Evolutionary conservation across 2,888 invertebrate genomes (phyloP).

Genomic region (Limnephilus marmoratus): DNA sequence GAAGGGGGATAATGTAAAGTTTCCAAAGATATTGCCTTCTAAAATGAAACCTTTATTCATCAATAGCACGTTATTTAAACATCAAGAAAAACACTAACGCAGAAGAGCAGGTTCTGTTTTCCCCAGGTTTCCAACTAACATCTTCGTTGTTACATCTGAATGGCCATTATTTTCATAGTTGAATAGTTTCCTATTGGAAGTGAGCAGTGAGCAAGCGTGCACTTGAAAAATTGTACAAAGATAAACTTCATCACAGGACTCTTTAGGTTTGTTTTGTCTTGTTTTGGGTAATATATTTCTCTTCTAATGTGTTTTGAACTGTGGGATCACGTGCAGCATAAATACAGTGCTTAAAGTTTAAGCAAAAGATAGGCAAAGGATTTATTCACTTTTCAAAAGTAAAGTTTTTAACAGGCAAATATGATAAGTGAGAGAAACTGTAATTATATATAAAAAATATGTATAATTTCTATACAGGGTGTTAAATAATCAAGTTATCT

Average conservation of each 20-base stretch:
- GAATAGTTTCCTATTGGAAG: conserved; percentile 64
- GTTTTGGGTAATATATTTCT: background rate
- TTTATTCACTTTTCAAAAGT: background rate
- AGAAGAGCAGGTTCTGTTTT: background rate
- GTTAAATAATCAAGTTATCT: too few species aligned
- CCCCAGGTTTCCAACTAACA: conserved; percentile 47
- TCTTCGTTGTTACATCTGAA: conserved; percentile 62
- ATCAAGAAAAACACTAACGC: background rate
- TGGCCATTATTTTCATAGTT: conserved; percentile 64
- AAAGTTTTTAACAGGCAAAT: background rate
- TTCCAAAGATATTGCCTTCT: background rate
- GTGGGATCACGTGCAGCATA: background rate
- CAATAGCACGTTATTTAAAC: background rate
- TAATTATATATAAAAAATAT: background rate
- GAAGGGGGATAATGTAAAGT: background rate
- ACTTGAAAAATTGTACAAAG: conserved; percentile 59
- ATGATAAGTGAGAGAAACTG: background rate
- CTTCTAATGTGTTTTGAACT: background rate
- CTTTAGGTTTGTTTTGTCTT: background rate
- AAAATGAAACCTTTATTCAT: background rate
- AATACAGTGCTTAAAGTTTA: background rate
- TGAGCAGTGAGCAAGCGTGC: conserved; percentile 61
- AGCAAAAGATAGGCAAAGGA: background rate
- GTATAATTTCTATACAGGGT: too few species aligned
- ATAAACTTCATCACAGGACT: conserved; percentile 20